Evolutionary conservation across 2,888 invertebrate genomes (phyloP).

Genomic region (Diplazon laetatorius): DNA sequence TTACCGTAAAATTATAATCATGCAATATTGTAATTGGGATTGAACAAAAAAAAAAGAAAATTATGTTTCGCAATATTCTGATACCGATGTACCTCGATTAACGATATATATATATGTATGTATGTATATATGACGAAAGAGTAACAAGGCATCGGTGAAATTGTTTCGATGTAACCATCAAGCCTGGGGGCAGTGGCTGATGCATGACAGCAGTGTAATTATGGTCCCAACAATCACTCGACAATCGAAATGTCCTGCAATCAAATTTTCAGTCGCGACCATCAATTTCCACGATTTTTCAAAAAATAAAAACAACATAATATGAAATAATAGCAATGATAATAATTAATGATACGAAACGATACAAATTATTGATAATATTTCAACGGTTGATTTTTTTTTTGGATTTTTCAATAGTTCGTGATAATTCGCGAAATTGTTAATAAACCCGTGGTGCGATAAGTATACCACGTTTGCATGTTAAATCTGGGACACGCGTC

Average conservation of each 20-base stretch:
- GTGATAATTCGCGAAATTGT: neutral
- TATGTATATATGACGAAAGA: too few species aligned
- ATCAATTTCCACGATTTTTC: too few species aligned
- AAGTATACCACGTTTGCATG: neutral
- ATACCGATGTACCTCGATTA: neutral
- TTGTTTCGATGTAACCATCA: neutral
- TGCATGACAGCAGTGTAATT: too few species aligned
- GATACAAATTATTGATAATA: slow-evolving; percentile 12
- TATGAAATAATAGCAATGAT: neutral
- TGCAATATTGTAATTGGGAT: too few species aligned
- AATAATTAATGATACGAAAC: neutral
- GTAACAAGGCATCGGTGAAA: neutral
- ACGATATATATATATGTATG: neutral
- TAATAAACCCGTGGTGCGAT: slow-evolving; percentile 16
- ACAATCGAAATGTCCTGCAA: too few species aligned
- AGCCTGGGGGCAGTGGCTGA: neutral
- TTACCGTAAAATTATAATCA: too few species aligned
- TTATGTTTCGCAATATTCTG: too few species aligned
- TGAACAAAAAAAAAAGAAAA: too few species aligned
- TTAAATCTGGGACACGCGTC: neutral
- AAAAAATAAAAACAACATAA: too few species aligned
- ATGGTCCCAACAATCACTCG: too few species aligned
- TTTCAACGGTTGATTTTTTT: slow-evolving; percentile 7
- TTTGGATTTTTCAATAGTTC: neutral
- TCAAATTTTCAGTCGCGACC: too few species aligned